Evolutionary conservation across 2,888 invertebrate species (phyloP), one percentile per base, ranked within the genome.

Genomic region (Nysson spinosus): DNA sequence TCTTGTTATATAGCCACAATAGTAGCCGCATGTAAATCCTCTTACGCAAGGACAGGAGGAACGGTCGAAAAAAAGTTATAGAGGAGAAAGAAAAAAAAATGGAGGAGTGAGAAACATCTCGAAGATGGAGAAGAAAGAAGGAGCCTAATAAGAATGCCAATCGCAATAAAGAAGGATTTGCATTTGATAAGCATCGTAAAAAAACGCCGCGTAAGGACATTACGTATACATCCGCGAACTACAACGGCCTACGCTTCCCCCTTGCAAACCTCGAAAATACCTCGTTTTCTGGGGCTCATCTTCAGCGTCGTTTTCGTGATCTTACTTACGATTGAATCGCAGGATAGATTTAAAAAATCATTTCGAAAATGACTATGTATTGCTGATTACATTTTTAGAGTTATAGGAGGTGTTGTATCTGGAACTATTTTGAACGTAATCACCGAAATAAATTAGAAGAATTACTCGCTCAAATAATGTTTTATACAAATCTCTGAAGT

Each of bases 151-250:
- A 81, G 81, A 84, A 83, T 82, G 75, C 81, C 83, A 85, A 84
- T 84, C 76, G 84, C 82, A 83, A 82, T 86, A 85, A 85, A 86
- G 79, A 79, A 84, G 84, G 83, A 83, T 85, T 86, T 86, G 82
- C 84, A 83, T 83, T 80, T 83, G 83, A 84, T 85, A 85, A 85
- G 81, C 76, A 78, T 79, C 77, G 75, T 78, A 81, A 83, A 85
- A 85, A 85, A 79, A 70, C 71, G 77, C 81, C 72, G 67, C 75
- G 80, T 77, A 80, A 80, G 81, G 77, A 75, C 79, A 66, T 83
- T 75, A 72, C 56, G 65, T 73, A 66, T 47, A 75, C 73, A 63
- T 63, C 47, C 69, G 43, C 69, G 43, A 51, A 56, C 56, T 54
- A 51, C 73, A 57, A 51, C 74, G 12, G 52, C 67, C 70, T 65